Evolutionary conservation across 2,888 invertebrate genomes (phyloP).

Genomic region (Acleris cristana): DNA sequence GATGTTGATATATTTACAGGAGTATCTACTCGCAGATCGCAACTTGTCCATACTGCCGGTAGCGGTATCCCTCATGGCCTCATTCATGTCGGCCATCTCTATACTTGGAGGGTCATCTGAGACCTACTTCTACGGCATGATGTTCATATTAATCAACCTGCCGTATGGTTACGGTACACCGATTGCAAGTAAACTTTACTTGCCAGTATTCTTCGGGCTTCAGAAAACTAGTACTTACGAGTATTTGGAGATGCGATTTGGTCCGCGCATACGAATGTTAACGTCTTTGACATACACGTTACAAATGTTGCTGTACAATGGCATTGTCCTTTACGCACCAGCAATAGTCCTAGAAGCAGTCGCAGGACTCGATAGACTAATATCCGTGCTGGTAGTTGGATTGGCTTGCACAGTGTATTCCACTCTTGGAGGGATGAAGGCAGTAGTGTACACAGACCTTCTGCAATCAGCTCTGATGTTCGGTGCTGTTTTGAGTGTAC

Average conservation of each 20-base stretch:
- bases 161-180: constrained; percentile 91
- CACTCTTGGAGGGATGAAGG: constrained; percentile 95
- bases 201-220: constrained; percentile 93
- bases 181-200: constrained; percentile 88
- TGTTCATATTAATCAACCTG: constrained; percentile 91
- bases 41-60: constrained; percentile 92
- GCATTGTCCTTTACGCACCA: constrained; percentile 96
- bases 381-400: constrained; percentile 90
- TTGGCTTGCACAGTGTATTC: constrained; percentile 94
- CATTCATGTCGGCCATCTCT: constrained; percentile 96
- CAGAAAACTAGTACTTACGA: constrained; percentile 95
- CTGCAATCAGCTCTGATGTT: constrained; percentile 94
- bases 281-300: constrained; percentile 93
- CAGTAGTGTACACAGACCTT: constrained; percentile 93
- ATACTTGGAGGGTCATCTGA: constrained; percentile 95
- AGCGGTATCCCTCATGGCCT: constrained; percentile 95
- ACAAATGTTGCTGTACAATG: constrained; percentile 95
- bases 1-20: constrained; percentile 76
- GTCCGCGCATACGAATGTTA: constrained; percentile 87
- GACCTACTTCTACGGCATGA: constrained; percentile 92
- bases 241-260: constrained; percentile 95
- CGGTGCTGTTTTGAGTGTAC: constrained; percentile 90
- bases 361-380: constrained; percentile 89
- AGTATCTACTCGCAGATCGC: constrained; percentile 92
- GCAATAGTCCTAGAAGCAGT: constrained; percentile 94